These are phyloP conservation scores for Spheniscus mendiculus DNA, from an alignment of 2,113 vertebrate genomes.

Conservation along the genomic window DNA sequence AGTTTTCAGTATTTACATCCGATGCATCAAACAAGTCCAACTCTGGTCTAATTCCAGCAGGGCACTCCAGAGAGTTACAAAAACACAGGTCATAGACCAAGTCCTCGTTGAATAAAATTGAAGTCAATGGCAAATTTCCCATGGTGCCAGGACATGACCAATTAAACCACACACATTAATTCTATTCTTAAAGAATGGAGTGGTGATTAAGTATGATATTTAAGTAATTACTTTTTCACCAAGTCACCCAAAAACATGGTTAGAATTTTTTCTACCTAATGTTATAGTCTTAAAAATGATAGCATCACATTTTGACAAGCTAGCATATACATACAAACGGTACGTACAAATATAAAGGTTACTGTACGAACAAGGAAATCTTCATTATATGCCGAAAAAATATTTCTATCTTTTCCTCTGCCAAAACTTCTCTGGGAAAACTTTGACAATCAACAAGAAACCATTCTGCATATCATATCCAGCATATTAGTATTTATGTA, in stretches of 20 bases:
- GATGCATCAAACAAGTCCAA: neutral
- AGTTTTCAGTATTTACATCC: neutral
- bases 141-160: neutral
- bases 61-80: neutral
- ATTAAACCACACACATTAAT: neutral
- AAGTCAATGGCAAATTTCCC: neutral
- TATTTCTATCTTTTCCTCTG: neutral
- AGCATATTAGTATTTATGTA: neutral
- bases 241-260: neutral
- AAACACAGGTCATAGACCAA: neutral
- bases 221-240: neutral
- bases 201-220: neutral
- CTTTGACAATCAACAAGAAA: neutral
- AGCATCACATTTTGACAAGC: neutral
- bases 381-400: neutral
- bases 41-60: neutral
- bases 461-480: neutral
- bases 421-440: neutral
- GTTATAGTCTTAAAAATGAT: neutral
- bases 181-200: neutral
- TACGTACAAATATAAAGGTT: neutral
- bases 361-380: neutral
- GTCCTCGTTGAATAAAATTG: neutral
- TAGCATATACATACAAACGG: neutral
- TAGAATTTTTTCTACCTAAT: neutral